Percentiles rank a stretch among this genome's conserved stretches.
These are phyloP conservation scores for Epinotia bilunana DNA, from an alignment of 2,888 invertebrate species.

Conservation along the genomic window DNA sequence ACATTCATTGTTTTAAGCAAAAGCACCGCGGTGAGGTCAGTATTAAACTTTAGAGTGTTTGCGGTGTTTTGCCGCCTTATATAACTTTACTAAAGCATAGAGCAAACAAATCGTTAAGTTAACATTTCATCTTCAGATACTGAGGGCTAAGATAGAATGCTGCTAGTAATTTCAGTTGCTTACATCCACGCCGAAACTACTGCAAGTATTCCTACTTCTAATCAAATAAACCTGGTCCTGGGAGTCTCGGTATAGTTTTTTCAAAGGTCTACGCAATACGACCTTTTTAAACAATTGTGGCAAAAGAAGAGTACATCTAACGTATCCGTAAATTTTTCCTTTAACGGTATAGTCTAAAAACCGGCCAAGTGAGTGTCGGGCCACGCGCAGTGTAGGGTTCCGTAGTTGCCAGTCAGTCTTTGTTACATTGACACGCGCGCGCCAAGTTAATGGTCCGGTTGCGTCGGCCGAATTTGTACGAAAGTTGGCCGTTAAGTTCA, in stretches of 20 bases:
- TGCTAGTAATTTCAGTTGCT: neutral
- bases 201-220: neutral
- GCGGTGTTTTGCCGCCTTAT: neutral
- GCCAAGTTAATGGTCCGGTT: no score
- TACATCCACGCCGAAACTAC: neutral
- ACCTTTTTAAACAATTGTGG: no score
- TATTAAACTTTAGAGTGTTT: constrained; percentile 16
- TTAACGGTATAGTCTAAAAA: no score
- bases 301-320: no score
- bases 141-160: neutral
- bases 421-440: no score
- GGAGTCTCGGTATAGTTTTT: neutral
- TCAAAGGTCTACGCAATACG: neutral
- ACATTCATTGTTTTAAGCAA: constrained; percentile 37
- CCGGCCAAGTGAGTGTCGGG: no score
- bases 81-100: neutral
- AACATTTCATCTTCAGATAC: neutral
- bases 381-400: no score
- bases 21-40: constrained; percentile 23
- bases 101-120: constrained; percentile 7
- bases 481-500: no score
- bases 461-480: no score
- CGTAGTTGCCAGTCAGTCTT: no score
- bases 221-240: no score
- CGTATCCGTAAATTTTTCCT: no score